Conservation (phyloP, 2,797 vertebrate genomes). For the Pseudochirops corinnae region DNA sequence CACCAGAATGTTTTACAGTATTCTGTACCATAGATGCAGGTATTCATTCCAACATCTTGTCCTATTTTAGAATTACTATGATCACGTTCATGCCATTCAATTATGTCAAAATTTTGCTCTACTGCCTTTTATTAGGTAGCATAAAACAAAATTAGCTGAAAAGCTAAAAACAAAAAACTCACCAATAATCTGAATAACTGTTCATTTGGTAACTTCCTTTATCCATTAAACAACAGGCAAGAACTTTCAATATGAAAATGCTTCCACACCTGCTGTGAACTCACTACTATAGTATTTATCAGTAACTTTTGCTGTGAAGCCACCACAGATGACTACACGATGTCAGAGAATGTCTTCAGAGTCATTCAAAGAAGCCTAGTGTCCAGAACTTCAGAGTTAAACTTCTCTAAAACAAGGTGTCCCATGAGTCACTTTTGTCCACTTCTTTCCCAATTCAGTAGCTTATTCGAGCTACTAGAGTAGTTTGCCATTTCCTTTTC, state of each 20-base stretch:
- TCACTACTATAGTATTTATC: neutral
- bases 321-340: neutral
- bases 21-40: neutral
- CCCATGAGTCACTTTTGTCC: neutral
- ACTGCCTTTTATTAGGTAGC: neutral
- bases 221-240: neutral
- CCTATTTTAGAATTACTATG: too few species aligned
- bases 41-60: neutral
- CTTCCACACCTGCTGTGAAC: neutral
- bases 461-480: neutral
- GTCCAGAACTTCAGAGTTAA: neutral
- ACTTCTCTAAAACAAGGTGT: neutral
- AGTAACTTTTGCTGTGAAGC: neutral
- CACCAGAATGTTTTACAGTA: neutral
- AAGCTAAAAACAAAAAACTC: neutral
- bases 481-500: neutral
- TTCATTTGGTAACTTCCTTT: neutral
- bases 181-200: neutral
- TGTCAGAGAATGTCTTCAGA: neutral
- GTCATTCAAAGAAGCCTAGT: neutral
- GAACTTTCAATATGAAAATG: neutral
- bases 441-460: neutral
- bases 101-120: neutral
- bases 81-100: neutral
- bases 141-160: neutral